Evolutionary conservation across 2,888 invertebrate species (phyloP), one percentile per base, ranked within the genome.

Genomic region (Nowickia ferox): DNA sequence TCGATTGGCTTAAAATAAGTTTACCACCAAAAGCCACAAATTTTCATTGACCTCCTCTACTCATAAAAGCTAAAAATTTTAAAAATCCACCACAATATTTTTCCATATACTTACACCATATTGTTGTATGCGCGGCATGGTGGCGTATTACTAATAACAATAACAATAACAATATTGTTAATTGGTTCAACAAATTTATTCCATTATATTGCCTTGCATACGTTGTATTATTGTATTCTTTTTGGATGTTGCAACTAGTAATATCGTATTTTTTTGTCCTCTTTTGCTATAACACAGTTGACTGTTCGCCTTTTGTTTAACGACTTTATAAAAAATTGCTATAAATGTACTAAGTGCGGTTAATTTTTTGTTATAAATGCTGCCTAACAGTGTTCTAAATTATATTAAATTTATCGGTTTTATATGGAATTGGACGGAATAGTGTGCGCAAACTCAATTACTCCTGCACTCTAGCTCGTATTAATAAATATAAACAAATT

Each of bases 141-240:
- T 55, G 78, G 78, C 59, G 72, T 84, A 74, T 59, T 30, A 19
- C 48, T 19, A 77, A 55, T 72, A 63, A 53, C n/a, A 53, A 11
- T 65, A 30, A 55, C 44, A 69, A 63, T 30, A 65, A 48, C 48
- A 48, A 30, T 30, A 42, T 30, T 42, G 69, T 63, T 80, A 84
- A 84, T 84, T 84, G 76, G 80, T 76, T 51, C 63, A 75, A 76
- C 71, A 65, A 75, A 75, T 75, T 84, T 51, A 69, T 79, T 74
- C 55, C 13, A 68, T 55, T 79, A 13, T 61, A 8, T 6, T 30
- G 15, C 8, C 3, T 30, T 53, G 19, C 59, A 30, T n/a, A n/a
- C 57, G 15, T 6, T 4, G 22, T 11, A 4, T 48, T 48, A n/a
- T 13, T 3, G 48, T 57, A 13, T 57, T 57, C 13, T 30, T 9